Percentiles rank a stretch among this genome's conserved stretches.
phyloP scores from a whole-genome alignment of 2,797 vertebrate genomes.

The Chelonia mydas region DNA sequence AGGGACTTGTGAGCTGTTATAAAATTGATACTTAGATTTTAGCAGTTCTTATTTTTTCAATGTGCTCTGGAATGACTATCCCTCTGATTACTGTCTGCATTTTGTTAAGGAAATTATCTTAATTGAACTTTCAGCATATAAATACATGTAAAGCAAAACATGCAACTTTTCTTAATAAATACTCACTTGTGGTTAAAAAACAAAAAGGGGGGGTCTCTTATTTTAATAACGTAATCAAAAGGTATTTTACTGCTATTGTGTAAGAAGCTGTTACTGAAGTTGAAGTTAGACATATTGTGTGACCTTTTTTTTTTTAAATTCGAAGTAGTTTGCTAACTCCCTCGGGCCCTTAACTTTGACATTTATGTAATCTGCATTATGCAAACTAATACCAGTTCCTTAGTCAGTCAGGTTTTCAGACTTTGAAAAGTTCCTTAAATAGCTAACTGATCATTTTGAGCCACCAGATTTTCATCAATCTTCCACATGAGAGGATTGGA shows the following conservation, averaged over 20 bases:
- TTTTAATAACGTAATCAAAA: neutral
- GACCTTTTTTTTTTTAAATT: neutral
- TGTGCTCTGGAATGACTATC: neutral
- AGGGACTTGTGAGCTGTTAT: neutral
- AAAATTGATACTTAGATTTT: neutral
- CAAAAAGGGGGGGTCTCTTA: neutral
- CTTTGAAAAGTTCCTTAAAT: neutral
- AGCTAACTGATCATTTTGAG: neutral
- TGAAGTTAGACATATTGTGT: neutral
- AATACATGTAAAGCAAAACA: neutral
- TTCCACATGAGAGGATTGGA: neutral
- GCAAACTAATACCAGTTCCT: neutral
- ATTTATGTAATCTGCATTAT: neutral
- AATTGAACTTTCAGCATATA: neutral
- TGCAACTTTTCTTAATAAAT: neutral
- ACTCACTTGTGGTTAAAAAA: neutral
- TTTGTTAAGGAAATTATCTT: neutral
- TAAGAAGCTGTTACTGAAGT: neutral
- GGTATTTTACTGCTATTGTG: neutral
- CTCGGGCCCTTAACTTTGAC: neutral
- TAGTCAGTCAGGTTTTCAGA: neutral
- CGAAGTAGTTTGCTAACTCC: neutral
- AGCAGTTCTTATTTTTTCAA: too few species aligned
- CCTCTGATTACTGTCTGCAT: neutral
- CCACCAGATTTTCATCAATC: neutral